Evolutionary conservation across 2,113 vertebrate species (phyloP).

Genomic region (Colossoma macropomum): DNA sequence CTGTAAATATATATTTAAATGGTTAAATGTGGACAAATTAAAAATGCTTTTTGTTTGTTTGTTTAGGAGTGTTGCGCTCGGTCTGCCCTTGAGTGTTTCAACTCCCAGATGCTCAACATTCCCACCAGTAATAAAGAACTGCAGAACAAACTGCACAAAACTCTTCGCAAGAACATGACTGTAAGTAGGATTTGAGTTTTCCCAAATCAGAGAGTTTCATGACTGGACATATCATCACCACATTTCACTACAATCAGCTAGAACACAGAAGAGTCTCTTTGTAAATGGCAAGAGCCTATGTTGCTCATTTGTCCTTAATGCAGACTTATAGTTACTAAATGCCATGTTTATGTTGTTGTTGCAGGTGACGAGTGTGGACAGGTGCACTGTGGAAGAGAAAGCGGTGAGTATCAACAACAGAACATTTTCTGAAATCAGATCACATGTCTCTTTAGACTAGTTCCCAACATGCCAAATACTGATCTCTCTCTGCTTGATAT

Average conservation of each 20-base stretch:
- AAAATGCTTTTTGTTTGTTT: slow-evolving; percentile 20
- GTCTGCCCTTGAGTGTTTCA: slow-evolving; percentile 68
- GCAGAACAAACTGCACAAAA: slow-evolving; percentile 38
- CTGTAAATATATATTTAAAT: not conserved
- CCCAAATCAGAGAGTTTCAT: not conserved
- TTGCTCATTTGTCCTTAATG: not conserved
- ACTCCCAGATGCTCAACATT: not conserved
- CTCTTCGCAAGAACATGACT: not conserved
- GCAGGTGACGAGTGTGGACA: slow-evolving; percentile 51
- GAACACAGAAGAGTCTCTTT: not conserved
- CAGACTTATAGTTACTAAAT: not conserved
- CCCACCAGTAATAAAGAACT: rapidly evolving
- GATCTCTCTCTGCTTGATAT: not conserved
- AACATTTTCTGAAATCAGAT: not conserved
- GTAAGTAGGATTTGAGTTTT: slow-evolving; percentile 61
- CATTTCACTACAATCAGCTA: not conserved
- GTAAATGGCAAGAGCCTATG: not conserved
- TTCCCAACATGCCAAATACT: not conserved
- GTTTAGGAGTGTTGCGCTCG: slow-evolving; percentile 66
- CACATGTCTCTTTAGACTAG: not conserved
- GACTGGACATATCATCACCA: not conserved
- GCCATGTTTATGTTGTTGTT: not conserved
- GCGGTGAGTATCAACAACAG: slow-evolving; percentile 42
- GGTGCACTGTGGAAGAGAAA: not conserved
- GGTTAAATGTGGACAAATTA: not conserved